Conservation (phyloP, 2,888 invertebrate species). For the Pristionchus fissidentatus region DNA sequence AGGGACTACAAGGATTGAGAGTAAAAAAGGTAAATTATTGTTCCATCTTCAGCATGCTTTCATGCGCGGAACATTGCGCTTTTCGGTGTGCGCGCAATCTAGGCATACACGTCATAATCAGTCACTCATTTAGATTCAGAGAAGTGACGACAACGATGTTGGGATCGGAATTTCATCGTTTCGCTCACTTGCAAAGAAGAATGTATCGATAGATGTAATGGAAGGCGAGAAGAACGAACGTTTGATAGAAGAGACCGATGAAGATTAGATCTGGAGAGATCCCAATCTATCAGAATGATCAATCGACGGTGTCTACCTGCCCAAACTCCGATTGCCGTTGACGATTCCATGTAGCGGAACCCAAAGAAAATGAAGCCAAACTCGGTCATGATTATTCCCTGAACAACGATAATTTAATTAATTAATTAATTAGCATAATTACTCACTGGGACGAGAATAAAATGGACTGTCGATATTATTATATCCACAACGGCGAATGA, state of each 20-base stretch:
- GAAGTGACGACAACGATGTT: not conserved
- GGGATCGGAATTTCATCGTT: not conserved
- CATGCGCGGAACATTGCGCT: no score
- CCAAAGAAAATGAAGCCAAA: slow-evolving; percentile 23
- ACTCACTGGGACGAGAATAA: not conserved
- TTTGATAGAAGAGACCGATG: not conserved
- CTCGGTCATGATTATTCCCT: slow-evolving; percentile 14
- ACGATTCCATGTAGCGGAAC: not conserved
- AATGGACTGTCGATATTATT: not conserved
- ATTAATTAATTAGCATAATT: not conserved
- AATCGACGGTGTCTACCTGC: not conserved
- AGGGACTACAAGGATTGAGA: not conserved
- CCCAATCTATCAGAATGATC: no score
- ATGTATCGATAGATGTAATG: slow-evolving; percentile 27
- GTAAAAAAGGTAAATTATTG: not conserved
- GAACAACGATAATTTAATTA: not conserved
- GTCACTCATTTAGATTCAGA: no score
- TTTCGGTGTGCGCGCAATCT: no score
- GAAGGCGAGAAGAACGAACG: slow-evolving; percentile 7
- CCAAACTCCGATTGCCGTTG: not conserved
- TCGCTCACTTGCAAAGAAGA: slow-evolving; percentile 16
- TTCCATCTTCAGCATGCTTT: not conserved
- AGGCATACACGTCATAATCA: no score
- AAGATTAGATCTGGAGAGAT: not conserved
- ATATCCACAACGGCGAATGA: not conserved